A percentile compares a stretch with the other conserved stretches of the same genome.
phyloP scores from a whole-genome alignment of 37 sponge, comb jelly and placozoan species.

The Beroe ovata region DNA sequence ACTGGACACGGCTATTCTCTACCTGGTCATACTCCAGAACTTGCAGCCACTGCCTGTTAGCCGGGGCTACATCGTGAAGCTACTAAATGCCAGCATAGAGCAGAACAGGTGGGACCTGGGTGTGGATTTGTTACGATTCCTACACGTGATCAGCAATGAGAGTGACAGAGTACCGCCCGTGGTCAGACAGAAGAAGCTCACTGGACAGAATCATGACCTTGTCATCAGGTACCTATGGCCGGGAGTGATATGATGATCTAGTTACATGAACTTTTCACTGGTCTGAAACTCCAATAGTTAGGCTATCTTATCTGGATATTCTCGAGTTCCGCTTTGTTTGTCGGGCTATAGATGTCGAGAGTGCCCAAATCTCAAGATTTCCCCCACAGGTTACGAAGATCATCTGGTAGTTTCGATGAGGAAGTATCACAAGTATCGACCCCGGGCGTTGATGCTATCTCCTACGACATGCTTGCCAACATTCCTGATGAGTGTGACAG shows the following conservation, averaged over 20 bases:
- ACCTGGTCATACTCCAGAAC: slow-evolving; percentile 58
- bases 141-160: slow-evolving; percentile 28
- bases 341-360: no score
- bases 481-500: neutral
- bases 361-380: no score
- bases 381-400: slow-evolving; percentile 54
- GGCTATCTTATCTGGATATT: no score
- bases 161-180: neutral
- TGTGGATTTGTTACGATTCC: slow-evolving; percentile 40
- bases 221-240: neutral
- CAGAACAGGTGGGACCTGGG: slow-evolving; percentile 57
- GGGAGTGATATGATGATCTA: no score
- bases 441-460: neutral
- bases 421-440: neutral
- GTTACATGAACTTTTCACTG: no score
- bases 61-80: slow-evolving; percentile 29
- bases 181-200: slow-evolving; percentile 33
- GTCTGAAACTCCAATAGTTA: no score
- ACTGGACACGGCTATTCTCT: slow-evolving; percentile 60
- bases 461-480: slow-evolving; percentile 40
- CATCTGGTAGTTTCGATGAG: slow-evolving; percentile 40
- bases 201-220: slow-evolving; percentile 12
- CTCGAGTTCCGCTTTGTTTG: no score
- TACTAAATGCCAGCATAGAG: slow-evolving; percentile 6
- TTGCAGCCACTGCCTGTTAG: slow-evolving; percentile 44